Evolutionary conservation across 2,888 invertebrate species (phyloP), one percentile per base, ranked within the genome.

Genomic region (Odiellus spinosus): DNA sequence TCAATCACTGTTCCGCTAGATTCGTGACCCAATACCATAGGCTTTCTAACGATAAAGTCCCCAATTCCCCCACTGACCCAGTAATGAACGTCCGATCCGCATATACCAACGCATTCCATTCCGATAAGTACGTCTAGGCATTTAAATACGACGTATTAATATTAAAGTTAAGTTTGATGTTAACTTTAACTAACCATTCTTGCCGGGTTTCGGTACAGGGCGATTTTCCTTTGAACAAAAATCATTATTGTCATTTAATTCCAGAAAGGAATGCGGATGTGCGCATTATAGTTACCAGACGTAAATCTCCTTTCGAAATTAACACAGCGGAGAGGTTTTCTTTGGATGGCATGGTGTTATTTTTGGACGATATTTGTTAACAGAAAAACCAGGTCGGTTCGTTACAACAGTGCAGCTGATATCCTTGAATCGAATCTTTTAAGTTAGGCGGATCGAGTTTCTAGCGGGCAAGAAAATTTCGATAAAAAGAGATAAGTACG

Each of bases 21-120:
- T 67, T 96, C 96, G 63, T 96, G 95, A 0, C 95, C 95, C 63
- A 95, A 80, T 26, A 93, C 74, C 90, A 95, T 90, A 8, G 95
- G 95, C 42, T 77, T 74, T 50, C 76, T 74, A 1, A 95, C 74
- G 26, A 90, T 70, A 63, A 91, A 93, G 62, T 82, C 76, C 0
- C 87, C 93, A 62, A 91, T 91, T 15, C 74, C 66, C 10, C 93
- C 95, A 53, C 77, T 69, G 33, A 77, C 77, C 69, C 86, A 76
- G 68, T 93, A 95, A 67, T 91, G 91, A 4, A 96, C 86, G 67
- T 96, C 95, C 17, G 73, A 73, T 0, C 95, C 95, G 64, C 95
- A 96, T 60, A 96, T 95, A n/a, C 95, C 95, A 40, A 95, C 88
- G 44, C 43, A 40, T 15, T 48, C 43, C 6, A 52, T 45, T 8